Percentiles rank a stretch among this genome's conserved stretches.
Evolutionary conservation across 2,888 invertebrate genomes (phyloP).

Genomic region (Acleris cristana): DNA sequence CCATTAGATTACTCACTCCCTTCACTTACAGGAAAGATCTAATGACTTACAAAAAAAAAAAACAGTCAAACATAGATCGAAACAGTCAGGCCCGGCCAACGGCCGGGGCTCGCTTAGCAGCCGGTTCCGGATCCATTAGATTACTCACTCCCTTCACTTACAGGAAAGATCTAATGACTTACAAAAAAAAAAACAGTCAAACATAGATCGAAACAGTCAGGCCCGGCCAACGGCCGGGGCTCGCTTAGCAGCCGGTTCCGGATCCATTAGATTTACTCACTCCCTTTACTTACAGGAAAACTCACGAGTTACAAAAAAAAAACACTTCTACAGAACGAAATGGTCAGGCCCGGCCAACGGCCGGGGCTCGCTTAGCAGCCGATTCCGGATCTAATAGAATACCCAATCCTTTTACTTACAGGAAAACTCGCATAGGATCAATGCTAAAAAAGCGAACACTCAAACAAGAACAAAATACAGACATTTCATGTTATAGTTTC

Average conservation of each 20-base stretch:
- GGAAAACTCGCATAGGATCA: slow-evolving; percentile 14
- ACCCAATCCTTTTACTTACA: slow-evolving; percentile 18
- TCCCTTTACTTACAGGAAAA: slow-evolving; percentile 27
- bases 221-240: slow-evolving; percentile 22
- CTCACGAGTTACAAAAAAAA: not conserved
- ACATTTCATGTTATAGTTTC: too few relatives aligned
- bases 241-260: slow-evolving; percentile 29
- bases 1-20: slow-evolving; percentile 6
- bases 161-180: slow-evolving; percentile 10
- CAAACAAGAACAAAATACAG: not conserved
- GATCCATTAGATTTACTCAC: slow-evolving; percentile 11
- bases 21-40: slow-evolving; percentile 27
- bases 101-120: slow-evolving; percentile 27
- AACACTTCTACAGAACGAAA: not conserved
- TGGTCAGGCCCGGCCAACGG: slow-evolving; percentile 26
- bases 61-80: not conserved
- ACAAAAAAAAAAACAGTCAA: too few relatives aligned
- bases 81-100: slow-evolving; percentile 28
- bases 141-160: slow-evolving; percentile 18
- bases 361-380: slow-evolving; percentile 30
- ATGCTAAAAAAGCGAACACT: not conserved
- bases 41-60: not conserved
- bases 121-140: slow-evolving; percentile 22
- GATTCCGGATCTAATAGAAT: slow-evolving; percentile 22
- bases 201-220: slow-evolving; percentile 20